Evolutionary conservation across 2,113 vertebrate genomes (phyloP).

Genomic region (Euleptes europaea): DNA sequence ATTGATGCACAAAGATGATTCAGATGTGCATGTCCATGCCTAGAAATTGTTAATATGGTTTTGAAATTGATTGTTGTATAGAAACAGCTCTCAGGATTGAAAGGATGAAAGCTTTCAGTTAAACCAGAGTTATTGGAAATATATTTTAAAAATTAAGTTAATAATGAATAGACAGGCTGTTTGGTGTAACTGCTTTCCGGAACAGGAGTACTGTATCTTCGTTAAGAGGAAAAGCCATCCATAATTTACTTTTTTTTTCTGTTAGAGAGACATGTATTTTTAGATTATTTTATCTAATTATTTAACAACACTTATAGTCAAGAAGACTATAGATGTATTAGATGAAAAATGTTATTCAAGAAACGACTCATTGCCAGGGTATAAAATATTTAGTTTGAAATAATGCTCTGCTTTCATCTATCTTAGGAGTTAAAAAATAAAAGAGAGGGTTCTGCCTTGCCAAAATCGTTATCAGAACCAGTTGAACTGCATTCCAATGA

Average conservation of each 20-base stretch:
- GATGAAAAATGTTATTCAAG: background rate
- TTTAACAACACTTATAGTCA: too few relatives aligned
- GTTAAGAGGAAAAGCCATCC: background rate
- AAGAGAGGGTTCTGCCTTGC: too few relatives aligned
- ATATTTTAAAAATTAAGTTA: background rate
- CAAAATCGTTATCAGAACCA: too few relatives aligned
- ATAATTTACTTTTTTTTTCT: background rate
- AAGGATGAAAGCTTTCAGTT: background rate
- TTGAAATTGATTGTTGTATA: background rate
- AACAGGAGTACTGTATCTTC: background rate
- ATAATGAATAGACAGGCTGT: background rate
- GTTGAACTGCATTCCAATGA: too few relatives aligned
- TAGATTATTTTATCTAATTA: background rate
- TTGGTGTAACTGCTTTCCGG: background rate
- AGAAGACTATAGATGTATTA: too few relatives aligned
- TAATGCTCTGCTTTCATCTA: background rate
- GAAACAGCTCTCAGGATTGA: background rate
- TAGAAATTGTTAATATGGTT: too few relatives aligned
- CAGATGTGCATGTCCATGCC: background rate
- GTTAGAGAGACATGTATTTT: background rate
- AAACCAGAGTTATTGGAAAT: background rate
- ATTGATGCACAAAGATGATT: background rate
- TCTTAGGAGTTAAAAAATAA: background rate
- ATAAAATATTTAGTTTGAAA: background rate
- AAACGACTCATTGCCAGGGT: background rate